Conservation (phyloP, 1,140 invertebrate species). For the Drosophila lacertosa region DNA sequence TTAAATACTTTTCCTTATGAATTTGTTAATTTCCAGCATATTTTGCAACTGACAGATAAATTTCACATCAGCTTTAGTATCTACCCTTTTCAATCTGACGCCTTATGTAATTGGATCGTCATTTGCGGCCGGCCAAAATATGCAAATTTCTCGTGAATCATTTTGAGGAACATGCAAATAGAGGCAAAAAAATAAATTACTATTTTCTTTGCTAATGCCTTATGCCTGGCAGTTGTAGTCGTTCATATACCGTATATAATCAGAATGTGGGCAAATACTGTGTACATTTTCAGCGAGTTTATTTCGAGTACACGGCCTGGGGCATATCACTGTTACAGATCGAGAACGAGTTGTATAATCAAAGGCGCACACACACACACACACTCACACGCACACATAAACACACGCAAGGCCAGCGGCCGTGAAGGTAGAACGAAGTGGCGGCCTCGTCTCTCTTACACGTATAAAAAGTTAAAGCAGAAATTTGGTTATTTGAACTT, state of each 20-base stretch:
- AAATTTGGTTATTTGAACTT: constrained; percentile 81
- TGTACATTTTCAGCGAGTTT: constrained; percentile 16
- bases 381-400: constrained; percentile 12
- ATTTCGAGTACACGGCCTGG: constrained; percentile 17
- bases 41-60: too few relatives aligned
- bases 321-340: constrained; percentile 10
- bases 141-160: constrained; percentile 29
- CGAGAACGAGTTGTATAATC: constrained; percentile 52
- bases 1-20: too few relatives aligned
- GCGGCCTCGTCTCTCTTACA: constrained; percentile 27
- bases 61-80: not conserved
- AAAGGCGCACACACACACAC: constrained; percentile 27
- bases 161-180: not conserved
- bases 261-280: constrained; percentile 28
- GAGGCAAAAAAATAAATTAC: not conserved
- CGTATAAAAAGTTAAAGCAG: constrained; percentile 64
- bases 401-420: constrained; percentile 10
- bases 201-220: constrained; percentile 15
- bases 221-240: constrained; percentile 6
- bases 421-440: constrained; percentile 27
- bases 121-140: constrained; percentile 23
- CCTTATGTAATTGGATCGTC: constrained; percentile 24
- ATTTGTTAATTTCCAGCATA: not conserved
- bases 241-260: not conserved
- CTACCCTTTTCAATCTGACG: constrained; percentile 18